Conservation (phyloP, 2,113 vertebrate species). For the Lagenorhynchus albirostris region DNA sequence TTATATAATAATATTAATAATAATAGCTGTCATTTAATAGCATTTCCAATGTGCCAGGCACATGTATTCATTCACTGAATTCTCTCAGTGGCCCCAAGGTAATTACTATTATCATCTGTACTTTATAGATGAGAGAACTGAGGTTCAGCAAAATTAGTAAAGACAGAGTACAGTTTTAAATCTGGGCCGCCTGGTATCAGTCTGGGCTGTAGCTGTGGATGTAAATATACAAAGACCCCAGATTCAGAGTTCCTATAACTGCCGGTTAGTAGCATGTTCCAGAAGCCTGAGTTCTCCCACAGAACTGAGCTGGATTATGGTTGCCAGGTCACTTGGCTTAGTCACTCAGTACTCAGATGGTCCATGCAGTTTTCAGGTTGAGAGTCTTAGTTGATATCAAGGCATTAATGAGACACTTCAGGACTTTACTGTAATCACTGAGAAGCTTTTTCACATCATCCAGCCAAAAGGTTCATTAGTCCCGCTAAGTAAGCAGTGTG, state of each 20-base stretch:
- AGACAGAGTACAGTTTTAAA: neutral
- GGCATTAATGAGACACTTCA: neutral
- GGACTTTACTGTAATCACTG: neutral
- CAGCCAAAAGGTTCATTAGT: neutral
- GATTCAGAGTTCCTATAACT: neutral
- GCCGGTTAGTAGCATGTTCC: neutral
- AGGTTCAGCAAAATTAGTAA: neutral
- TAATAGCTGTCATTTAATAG: neutral
- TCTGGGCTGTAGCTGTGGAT: neutral
- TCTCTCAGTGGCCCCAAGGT: neutral
- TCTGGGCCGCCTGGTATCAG: neutral
- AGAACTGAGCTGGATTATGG: neutral
- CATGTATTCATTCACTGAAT: neutral
- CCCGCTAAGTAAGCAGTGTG: neutral
- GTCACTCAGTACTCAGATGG: neutral
- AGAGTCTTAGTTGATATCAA: neutral
- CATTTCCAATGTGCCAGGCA: neutral
- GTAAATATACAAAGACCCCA: neutral
- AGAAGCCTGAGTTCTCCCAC: neutral
- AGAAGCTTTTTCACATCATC: neutral
- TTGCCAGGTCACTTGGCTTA: neutral
- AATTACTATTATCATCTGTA: neutral
- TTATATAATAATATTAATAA: neutral
- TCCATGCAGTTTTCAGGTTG: neutral
- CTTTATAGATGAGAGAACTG: neutral